Conservation (phyloP, 2,888 invertebrate species). For the Idaea straminata region DNA sequence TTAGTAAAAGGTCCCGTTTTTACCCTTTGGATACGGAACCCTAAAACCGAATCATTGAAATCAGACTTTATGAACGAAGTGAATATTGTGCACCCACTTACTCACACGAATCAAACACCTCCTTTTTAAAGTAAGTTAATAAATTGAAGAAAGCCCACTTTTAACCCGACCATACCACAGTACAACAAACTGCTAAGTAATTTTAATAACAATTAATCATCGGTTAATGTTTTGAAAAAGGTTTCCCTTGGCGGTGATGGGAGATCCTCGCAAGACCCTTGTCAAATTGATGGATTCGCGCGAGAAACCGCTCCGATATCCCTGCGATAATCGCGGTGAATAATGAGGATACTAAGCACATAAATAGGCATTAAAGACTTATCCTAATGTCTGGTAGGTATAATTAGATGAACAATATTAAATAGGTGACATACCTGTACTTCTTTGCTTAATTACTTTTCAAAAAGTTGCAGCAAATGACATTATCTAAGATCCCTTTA, state of each 20-base stretch:
- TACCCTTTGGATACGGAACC: no score
- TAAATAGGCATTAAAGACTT: background rate
- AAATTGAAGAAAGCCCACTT: background rate
- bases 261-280: conserved; percentile 36
- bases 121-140: background rate
- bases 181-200: conserved; percentile 10
- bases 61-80: no score
- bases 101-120: no score
- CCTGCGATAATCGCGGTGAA: conserved; percentile 30
- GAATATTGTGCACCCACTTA: no score
- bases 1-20: no score
- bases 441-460: background rate
- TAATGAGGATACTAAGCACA: conserved; percentile 3
- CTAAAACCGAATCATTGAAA: no score
- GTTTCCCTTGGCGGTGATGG: conserved; percentile 24
- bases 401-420: background rate
- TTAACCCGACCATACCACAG: background rate
- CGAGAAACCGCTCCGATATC: conserved; percentile 30
- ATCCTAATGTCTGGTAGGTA: background rate
- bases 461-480: no score
- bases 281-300: conserved; percentile 48
- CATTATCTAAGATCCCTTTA: no score
- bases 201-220: conserved; percentile 47
- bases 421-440: background rate
- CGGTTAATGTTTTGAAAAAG: conserved; percentile 38